Percentiles rank a stretch among this genome's conserved stretches.
Evolutionary conservation across 2,797 vertebrate genomes (phyloP).

Genomic region (Dermochelys coriacea): DNA sequence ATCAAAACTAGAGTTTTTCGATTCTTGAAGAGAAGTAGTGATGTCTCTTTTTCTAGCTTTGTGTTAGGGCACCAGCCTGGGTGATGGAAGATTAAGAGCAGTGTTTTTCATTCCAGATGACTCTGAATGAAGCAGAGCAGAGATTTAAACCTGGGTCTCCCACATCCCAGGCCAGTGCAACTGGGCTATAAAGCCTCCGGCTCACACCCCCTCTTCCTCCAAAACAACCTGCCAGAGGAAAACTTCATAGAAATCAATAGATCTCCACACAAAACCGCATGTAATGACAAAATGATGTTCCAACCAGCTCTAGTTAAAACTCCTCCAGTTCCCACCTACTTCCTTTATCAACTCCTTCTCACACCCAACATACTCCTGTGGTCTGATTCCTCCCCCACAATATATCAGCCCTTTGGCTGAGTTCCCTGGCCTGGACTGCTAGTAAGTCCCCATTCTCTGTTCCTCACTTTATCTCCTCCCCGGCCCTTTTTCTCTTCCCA

Average conservation of each 20-base stretch:
- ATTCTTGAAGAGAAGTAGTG: background rate
- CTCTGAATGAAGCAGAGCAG: slow-evolving; percentile 40
- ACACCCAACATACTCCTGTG: background rate
- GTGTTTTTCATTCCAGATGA: background rate
- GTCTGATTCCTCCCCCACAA: background rate
- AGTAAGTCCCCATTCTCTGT: background rate
- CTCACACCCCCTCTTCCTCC: slow-evolving; percentile 1
- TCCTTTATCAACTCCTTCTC: background rate
- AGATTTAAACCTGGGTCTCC: slow-evolving; percentile 37
- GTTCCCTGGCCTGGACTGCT: background rate
- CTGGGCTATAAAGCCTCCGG: background rate
- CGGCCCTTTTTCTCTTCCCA: background rate
- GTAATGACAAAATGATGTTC: background rate
- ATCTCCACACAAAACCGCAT: background rate
- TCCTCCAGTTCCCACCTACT: background rate
- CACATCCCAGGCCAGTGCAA: slow-evolving; percentile 12
- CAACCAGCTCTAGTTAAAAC: slow-evolving; percentile 1
- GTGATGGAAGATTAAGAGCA: background rate
- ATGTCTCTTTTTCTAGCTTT: background rate
- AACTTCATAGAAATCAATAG: background rate
- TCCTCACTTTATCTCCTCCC: background rate
- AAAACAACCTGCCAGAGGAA: slow-evolving; percentile 24
- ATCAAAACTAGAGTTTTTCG: background rate
- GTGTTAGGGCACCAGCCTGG: background rate
- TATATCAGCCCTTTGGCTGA: background rate